phyloP scores from a whole-genome alignment of 2,888 invertebrate genomes.

The Xestia c-nigrum region DNA sequence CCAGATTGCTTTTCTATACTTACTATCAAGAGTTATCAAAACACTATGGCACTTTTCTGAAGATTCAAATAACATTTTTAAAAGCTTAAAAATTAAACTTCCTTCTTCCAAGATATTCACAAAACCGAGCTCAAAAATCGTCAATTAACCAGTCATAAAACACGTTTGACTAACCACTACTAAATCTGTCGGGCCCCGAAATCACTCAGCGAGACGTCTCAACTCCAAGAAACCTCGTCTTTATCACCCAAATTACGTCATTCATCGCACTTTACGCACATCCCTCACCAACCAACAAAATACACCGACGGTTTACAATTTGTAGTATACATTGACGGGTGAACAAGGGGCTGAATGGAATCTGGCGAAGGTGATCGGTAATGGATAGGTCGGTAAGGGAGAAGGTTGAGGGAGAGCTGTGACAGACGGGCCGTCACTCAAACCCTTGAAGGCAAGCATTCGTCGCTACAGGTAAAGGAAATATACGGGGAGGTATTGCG shows the following conservation, averaged over 20 bases:
- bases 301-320: constrained; percentile 45
- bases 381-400: constrained; percentile 62
- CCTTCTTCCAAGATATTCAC: background rate
- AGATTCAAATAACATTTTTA: background rate
- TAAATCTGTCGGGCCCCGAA: constrained; percentile 77
- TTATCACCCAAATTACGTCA: constrained; percentile 88
- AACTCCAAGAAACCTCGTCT: constrained; percentile 83
- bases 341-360: background rate
- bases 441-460: constrained; percentile 77
- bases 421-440: constrained; percentile 81
- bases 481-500: constrained; percentile 69
- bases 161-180: constrained; percentile 69
- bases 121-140: constrained; percentile 51
- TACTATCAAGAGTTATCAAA: background rate
- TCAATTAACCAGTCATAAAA: constrained; percentile 70
- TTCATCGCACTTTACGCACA: constrained; percentile 84
- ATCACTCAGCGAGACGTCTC: constrained; percentile 86
- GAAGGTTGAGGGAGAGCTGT: constrained; percentile 59
- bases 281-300: constrained; percentile 60
- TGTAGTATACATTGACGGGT: constrained; percentile 68
- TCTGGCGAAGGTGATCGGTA: constrained; percentile 54
- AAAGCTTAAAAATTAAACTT: background rate
- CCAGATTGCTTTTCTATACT: background rate
- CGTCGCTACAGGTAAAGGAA: constrained; percentile 79
- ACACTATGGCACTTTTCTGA: background rate